Evolutionary conservation across 1,140 invertebrate species (phyloP), one percentile per base, ranked within the genome.

Genomic region (Drosophila setifemur): DNA sequence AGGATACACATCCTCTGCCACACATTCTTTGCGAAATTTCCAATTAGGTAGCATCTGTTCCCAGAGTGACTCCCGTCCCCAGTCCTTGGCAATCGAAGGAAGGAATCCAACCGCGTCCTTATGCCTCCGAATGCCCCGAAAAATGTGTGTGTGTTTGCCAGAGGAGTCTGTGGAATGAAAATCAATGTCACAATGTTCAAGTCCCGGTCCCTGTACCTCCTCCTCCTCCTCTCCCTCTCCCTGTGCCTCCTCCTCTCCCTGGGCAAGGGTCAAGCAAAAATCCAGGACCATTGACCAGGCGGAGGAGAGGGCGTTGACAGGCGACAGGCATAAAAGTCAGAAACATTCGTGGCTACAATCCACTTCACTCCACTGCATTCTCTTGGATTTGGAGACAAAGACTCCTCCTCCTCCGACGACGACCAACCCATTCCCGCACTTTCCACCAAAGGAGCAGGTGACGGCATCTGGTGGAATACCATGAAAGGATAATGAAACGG

Each of bases 41-140:
- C 70, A 83, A 83, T 83, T 83, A 85, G 73, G 74, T 78, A 74
- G 79, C 79, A 85, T 70, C 79, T 83, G 78, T 55, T 85, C 18
- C 49, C 23, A 54, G 53, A n/a, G n/a, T n/a, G n/a, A 52, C 49
- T 52, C 77, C 76, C 52, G 72, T 68, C 63, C 29, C 68, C n/a
- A n/a, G 67, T 40, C 49, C 64, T 52, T 61, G 69, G 74, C 73
- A 78, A 78, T 70, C 70, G 78, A 79, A 48, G 47, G 47, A 81
- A 81, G 44, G 52, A 50, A 54, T 55, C 42, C 73, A 26, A 33
- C 11, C 31, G n/a, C n/a, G n/a, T n/a, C n/a, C n/a, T n/a, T n/a
- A n/a, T n/a, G n/a, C n/a, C n/a, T n/a, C 1, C 4, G 35, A 12
- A 14, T 7, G 21, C 11, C 19, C 7, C 37, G 14, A 78, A 44